Conservation (phyloP, 2,113 vertebrate species). For the Daphoenositta chrysoptera region DNA sequence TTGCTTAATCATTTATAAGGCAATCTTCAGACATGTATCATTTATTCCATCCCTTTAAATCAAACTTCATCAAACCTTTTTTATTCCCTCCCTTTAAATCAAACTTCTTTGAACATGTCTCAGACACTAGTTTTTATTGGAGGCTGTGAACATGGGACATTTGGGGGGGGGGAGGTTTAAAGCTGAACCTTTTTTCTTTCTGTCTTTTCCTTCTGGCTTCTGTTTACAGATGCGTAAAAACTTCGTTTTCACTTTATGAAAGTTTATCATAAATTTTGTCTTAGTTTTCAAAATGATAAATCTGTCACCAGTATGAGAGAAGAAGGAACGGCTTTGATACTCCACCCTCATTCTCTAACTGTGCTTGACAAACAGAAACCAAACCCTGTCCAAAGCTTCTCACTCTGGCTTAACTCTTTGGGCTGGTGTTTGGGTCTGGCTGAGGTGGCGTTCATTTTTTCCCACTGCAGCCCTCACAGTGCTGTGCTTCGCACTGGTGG, state of each 20-base stretch:
- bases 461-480: background rate
- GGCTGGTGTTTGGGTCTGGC: background rate
- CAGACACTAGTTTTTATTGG: background rate
- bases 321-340: background rate
- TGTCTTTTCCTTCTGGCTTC: background rate
- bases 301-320: background rate
- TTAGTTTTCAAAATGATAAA: background rate
- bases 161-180: background rate
- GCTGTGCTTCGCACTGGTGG: background rate
- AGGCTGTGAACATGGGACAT: background rate
- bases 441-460: accelerated
- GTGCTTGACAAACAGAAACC: background rate
- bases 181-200: background rate
- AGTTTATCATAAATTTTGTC: background rate
- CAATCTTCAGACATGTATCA: conserved; percentile 64
- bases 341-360: background rate
- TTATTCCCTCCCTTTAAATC: conserved; percentile 1
- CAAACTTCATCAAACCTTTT: conserved; percentile 30
- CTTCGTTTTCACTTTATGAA: background rate
- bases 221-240: background rate
- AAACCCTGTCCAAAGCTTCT: background rate
- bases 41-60: conserved; percentile 60
- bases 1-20: conserved; percentile 63
- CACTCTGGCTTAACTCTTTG: background rate
- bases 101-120: conserved; percentile 8